phyloP scores from a whole-genome alignment of 2,797 vertebrate genomes.

The Psittacula derbiana region DNA sequence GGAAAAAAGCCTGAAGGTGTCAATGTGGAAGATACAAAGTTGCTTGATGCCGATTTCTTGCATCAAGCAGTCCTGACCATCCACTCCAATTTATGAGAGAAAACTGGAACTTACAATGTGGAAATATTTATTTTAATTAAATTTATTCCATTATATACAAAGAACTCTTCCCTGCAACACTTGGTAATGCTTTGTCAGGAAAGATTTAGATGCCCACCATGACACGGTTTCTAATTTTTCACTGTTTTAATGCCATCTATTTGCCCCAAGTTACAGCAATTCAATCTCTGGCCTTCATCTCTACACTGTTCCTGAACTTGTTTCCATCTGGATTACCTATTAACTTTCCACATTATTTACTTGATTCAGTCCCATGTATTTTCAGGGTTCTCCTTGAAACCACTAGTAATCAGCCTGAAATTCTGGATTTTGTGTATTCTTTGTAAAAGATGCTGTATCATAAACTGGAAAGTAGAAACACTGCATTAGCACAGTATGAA shows the following conservation, averaged over 20 bases:
- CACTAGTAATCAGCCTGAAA: not conserved
- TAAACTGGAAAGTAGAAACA: not conserved
- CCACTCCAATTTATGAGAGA: not conserved
- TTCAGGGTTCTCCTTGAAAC: not conserved
- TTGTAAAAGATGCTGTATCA: not conserved
- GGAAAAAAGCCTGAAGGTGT: not conserved
- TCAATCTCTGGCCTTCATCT: not conserved
- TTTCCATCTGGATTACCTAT: not conserved
- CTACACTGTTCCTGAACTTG: not conserved
- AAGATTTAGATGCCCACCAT: not conserved
- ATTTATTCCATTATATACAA: not conserved
- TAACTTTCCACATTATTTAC: not conserved
- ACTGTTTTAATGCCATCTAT: not conserved
- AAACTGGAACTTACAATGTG: not conserved
- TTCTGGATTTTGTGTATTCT: not conserved
- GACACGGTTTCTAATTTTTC: not conserved
- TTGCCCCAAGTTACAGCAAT: not conserved
- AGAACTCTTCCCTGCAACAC: not conserved
- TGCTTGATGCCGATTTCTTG: not conserved
- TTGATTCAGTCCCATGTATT: not conserved
- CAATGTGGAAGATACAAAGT: not conserved
- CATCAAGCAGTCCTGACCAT: not conserved
- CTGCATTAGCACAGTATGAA: not conserved
- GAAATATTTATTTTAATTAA: not conserved
- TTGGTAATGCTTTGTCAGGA: not conserved